These are phyloP conservation scores for Melanotaenia boesemani DNA, from an alignment of 2,797 vertebrate genomes.

Conservation along the genomic window DNA sequence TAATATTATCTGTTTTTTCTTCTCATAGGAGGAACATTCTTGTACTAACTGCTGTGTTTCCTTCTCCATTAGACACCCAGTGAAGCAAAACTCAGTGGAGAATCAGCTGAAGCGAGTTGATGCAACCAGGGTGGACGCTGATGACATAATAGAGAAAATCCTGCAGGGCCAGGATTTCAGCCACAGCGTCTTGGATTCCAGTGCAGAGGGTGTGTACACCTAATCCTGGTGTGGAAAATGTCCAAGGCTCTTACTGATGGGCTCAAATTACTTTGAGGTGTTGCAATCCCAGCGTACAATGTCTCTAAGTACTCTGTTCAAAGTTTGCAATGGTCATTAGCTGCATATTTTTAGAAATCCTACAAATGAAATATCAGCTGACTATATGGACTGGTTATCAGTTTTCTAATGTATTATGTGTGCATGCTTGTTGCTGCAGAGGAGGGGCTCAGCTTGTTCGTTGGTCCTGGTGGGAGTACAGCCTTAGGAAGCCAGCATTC, in stretches of 20 bases:
- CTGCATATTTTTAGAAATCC: constrained; percentile 50
- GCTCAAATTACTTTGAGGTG: constrained; percentile 51
- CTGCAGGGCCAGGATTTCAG: constrained; percentile 97
- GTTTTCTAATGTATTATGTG: constrained; percentile 31
- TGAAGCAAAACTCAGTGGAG: constrained; percentile 95
- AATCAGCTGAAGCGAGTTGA: constrained; percentile 93
- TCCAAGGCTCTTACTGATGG: constrained; percentile 27
- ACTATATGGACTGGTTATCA: constrained; percentile 17
- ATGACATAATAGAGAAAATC: constrained; percentile 96
- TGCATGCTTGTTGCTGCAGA: constrained; percentile 81
- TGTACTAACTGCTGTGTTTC: not conserved
- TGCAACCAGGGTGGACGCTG: constrained; percentile 95
- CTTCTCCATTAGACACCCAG: constrained; percentile 81
- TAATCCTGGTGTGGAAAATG: constrained; percentile 45
- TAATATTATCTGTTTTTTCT: not conserved
- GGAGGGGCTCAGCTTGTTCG: constrained; percentile 95
- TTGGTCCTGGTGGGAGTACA: constrained; percentile 94
- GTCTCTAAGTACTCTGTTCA: not conserved
- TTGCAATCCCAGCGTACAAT: constrained; percentile 26
- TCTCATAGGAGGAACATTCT: not conserved
- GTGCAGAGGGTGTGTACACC: constrained; percentile 89
- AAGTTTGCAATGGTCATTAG: not conserved
- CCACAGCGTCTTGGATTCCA: constrained; percentile 88
- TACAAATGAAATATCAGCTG: constrained; percentile 29
- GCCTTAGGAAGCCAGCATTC: constrained; percentile 93